A percentile compares a stretch with the other conserved stretches of the same genome.
Conservation (phyloP, 1,140 invertebrate genomes). For the Microplitis demolitor region DNA sequence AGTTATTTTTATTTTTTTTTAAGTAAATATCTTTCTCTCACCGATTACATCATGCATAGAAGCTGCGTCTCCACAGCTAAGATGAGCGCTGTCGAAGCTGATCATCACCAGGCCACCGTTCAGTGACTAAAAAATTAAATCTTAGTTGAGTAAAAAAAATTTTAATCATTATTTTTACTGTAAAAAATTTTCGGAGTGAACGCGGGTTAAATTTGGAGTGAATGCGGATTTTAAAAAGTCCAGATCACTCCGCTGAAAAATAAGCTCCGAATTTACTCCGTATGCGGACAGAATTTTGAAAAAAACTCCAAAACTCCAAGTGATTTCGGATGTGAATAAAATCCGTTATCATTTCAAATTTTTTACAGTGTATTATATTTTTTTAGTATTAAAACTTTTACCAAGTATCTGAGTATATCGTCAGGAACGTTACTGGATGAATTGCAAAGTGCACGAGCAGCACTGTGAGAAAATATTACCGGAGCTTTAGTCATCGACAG, state of each 20-base stretch:
- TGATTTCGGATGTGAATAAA: no score
- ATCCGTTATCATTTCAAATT: no score
- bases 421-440: conserved; percentile 88
- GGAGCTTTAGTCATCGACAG: conserved; percentile 83
- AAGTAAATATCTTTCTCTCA: conserved; percentile 40
- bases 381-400: conserved; percentile 46
- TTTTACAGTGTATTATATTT: no score
- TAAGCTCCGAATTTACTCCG: no score
- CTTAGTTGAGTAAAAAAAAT: background rate
- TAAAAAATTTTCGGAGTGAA: background rate
- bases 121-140: conserved; percentile 55
- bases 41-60: conserved; percentile 67
- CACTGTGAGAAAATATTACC: conserved; percentile 92
- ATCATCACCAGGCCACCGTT: conserved; percentile 91
- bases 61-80: conserved; percentile 64
- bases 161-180: background rate
- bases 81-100: conserved; percentile 75
- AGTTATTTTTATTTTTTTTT: background rate
- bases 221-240: no score
- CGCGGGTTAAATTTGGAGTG: no score
- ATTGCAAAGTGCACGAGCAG: conserved; percentile 83
- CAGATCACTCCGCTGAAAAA: no score
- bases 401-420: conserved; percentile 79
- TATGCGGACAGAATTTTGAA: no score
- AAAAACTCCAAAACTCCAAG: no score